These are phyloP conservation scores for Megalopta genalis DNA, from an alignment of 1,140 invertebrate species.

Conservation along the genomic window DNA sequence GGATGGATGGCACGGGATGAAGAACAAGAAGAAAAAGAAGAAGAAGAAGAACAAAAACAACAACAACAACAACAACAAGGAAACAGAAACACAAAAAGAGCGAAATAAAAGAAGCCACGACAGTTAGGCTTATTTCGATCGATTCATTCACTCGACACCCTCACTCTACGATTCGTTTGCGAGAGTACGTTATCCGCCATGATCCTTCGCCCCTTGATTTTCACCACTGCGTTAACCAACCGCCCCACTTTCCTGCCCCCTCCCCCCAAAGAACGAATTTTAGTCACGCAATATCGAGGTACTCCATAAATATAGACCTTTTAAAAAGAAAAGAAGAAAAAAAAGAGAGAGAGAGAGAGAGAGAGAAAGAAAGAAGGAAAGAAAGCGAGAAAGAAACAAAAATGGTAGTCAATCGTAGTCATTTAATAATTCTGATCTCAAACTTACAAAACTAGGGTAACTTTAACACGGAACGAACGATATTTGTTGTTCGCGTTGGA, in stretches of 20 bases:
- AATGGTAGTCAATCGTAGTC: conserved; percentile 5
- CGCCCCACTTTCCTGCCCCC: too few species aligned
- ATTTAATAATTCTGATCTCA: conserved; percentile 26
- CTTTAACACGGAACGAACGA: not conserved
- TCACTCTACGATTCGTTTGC: not conserved
- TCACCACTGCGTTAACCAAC: not conserved
- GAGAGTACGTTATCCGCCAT: not conserved
- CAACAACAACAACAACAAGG: not conserved
- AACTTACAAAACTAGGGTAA: conserved; percentile 28
- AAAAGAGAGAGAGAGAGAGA: not conserved
- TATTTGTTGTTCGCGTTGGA: conserved; percentile 3
- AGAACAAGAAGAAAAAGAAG: not conserved
- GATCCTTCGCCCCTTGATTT: not conserved
- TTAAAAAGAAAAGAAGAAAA: not conserved
- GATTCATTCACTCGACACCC: conserved; percentile 19
- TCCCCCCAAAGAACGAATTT: not conserved
- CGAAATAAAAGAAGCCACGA: conserved; percentile 29
- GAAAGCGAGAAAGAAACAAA: not conserved
- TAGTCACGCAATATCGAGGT: conserved; percentile 6
- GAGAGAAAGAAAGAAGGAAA: not conserved
- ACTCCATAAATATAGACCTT: conserved; percentile 12
- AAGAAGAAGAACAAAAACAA: not conserved
- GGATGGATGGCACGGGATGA: not conserved
- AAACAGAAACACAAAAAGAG: not conserved
- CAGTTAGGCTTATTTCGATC: conserved; percentile 23